Conservation (phyloP, 2,888 invertebrate species). For the Ditula angustiorana region DNA sequence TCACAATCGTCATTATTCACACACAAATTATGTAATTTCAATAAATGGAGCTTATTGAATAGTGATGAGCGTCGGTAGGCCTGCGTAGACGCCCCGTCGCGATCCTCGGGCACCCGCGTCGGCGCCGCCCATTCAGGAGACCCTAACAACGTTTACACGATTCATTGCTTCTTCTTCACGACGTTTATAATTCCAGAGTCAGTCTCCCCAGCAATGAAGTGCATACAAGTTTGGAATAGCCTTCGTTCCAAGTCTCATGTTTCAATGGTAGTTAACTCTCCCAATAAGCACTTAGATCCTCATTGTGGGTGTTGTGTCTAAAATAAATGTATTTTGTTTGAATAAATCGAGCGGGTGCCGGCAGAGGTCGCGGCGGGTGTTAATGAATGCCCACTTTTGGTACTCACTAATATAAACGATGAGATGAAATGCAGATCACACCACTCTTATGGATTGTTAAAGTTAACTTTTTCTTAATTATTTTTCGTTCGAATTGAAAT, state of each 20-base stretch:
- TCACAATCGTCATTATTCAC: slow-evolving; percentile 86
- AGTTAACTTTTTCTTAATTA: too few relatives aligned
- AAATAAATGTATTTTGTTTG: slow-evolving; percentile 79
- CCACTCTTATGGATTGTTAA: not conserved
- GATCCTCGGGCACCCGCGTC: slow-evolving; percentile 53
- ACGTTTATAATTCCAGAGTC: slow-evolving; percentile 4
- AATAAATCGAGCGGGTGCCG: slow-evolving; percentile 67
- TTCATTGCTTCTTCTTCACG: slow-evolving; percentile 47
- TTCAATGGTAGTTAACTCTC: slow-evolving; percentile 55
- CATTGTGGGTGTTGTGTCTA: slow-evolving; percentile 61
- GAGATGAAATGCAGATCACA: slow-evolving; percentile 11
- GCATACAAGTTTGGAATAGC: not conserved
- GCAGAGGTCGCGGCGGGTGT: slow-evolving; percentile 63
- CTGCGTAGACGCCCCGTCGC: slow-evolving; percentile 70
- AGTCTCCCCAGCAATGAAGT: slow-evolving; percentile 50
- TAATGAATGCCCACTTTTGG: slow-evolving; percentile 64
- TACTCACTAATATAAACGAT: slow-evolving; percentile 41
- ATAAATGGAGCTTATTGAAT: slow-evolving; percentile 85
- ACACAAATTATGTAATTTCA: slow-evolving; percentile 86
- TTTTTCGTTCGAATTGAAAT: too few relatives aligned
- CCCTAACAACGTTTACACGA: slow-evolving; percentile 38
- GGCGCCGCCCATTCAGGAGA: slow-evolving; percentile 49
- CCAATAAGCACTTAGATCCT: slow-evolving; percentile 74
- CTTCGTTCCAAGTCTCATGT: slow-evolving; percentile 19
- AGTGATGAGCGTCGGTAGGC: slow-evolving; percentile 84